These are phyloP conservation scores for Myotis myotis DNA, from an alignment of 2,797 vertebrate genomes.

Conservation along the genomic window DNA sequence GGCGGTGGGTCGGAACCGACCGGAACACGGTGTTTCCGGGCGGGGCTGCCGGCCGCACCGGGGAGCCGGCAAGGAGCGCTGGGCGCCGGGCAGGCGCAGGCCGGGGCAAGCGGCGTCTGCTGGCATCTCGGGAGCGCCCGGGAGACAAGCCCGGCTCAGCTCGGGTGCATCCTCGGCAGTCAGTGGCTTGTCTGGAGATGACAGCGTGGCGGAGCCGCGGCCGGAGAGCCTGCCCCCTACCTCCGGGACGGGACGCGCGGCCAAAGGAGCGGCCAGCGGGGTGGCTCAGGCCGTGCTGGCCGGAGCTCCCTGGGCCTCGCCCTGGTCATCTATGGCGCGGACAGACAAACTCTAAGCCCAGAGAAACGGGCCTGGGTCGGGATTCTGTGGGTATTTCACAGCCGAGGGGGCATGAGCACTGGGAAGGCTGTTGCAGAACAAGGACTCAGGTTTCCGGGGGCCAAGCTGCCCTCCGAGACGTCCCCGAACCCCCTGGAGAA, in stretches of 20 bases:
- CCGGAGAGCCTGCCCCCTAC: background rate
- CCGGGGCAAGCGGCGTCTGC: slow-evolving; percentile 21
- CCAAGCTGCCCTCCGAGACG: background rate
- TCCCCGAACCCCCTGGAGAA: background rate
- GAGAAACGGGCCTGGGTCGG: background rate
- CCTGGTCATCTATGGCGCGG: background rate
- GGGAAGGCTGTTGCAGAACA: background rate
- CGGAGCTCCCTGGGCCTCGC: background rate
- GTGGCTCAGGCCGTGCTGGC: background rate
- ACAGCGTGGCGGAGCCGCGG: slow-evolving; percentile 38
- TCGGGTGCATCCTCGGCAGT: slow-evolving; percentile 68
- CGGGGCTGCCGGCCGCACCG: too few species aligned
- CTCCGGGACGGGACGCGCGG: too few species aligned
- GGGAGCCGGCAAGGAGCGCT: background rate
- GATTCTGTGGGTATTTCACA: background rate
- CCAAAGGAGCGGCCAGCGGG: background rate
- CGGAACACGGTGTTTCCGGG: slow-evolving; percentile 64
- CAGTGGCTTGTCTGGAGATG: slow-evolving; percentile 70
- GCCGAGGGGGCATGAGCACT: background rate
- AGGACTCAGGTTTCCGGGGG: background rate
- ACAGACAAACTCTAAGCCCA: background rate
- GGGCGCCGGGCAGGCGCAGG: background rate
- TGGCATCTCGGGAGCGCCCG: background rate
- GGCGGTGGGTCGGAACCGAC: slow-evolving; percentile 34
- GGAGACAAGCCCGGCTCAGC: slow-evolving; percentile 58